phyloP scores from a whole-genome alignment of 1,140 invertebrate genomes.

The Cyphomyrmex costatus region DNA sequence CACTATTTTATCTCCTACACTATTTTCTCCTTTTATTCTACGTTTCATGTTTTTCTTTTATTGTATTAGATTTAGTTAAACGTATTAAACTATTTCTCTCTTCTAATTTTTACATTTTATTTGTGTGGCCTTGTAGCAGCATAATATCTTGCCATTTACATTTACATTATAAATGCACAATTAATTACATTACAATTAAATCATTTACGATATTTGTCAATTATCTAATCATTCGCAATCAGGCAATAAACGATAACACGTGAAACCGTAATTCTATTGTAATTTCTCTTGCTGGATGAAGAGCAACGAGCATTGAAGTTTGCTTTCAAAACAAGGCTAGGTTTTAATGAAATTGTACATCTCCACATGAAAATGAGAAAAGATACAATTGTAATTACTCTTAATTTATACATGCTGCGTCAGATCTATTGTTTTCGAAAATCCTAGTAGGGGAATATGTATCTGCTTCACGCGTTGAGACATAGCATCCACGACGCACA shows the following conservation, averaged over 20 bases:
- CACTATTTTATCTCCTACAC: too few relatives aligned
- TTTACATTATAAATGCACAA: too few relatives aligned
- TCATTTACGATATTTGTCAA: too few relatives aligned
- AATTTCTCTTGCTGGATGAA: background rate
- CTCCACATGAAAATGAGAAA: background rate
- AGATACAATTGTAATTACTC: background rate
- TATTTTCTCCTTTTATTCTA: too few relatives aligned
- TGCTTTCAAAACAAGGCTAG: background rate
- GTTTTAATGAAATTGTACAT: slow-evolving; percentile 1
- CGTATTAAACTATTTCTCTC: too few relatives aligned
- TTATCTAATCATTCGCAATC: background rate
- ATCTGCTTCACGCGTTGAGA: background rate
- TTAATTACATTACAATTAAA: too few relatives aligned
- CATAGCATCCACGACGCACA: slow-evolving; percentile 15
- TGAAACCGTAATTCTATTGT: background rate
- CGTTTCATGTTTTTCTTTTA: too few relatives aligned
- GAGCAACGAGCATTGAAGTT: background rate
- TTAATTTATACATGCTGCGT: slow-evolving; percentile 1
- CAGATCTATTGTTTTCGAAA: background rate
- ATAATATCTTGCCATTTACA: too few relatives aligned
- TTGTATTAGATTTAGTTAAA: too few relatives aligned
- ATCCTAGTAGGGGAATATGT: background rate
- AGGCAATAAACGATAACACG: background rate
- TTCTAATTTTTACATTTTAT: too few relatives aligned
- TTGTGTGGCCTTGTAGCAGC: too few relatives aligned